A percentile compares a stretch with the other conserved stretches of the same genome.
Evolutionary conservation across 2,888 invertebrate species (phyloP).

Genomic region (Scrobipalpa costella): DNA sequence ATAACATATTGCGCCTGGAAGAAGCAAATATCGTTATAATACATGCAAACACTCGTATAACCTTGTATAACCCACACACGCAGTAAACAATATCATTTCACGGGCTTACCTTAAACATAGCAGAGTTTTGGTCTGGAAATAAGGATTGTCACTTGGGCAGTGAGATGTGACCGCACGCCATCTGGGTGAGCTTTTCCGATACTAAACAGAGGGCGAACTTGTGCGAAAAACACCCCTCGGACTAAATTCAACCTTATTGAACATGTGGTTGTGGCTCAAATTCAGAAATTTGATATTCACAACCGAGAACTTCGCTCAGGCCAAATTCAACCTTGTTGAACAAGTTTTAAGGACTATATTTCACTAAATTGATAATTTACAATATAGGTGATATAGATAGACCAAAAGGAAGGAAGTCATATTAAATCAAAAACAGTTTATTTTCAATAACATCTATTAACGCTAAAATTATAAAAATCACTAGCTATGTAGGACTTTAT

Average conservation of each 20-base stretch:
- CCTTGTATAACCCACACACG: slow-evolving; percentile 38
- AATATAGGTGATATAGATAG: too few species aligned
- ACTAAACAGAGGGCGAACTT: slow-evolving; percentile 28
- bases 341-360: too few species aligned
- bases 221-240: neutral
- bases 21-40: slow-evolving; percentile 38
- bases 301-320: too few species aligned
- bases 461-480: slow-evolving; percentile 49
- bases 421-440: neutral
- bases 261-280: neutral
- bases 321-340: too few species aligned
- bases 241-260: neutral
- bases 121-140: slow-evolving; percentile 59
- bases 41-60: slow-evolving; percentile 44
- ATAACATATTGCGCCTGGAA: slow-evolving; percentile 67
- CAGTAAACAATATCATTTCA: slow-evolving; percentile 32
- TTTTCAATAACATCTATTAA: slow-evolving; percentile 33
- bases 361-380: too few species aligned
- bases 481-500: slow-evolving; percentile 62
- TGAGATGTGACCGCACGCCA: slow-evolving; percentile 61
- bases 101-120: slow-evolving; percentile 70
- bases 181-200: slow-evolving; percentile 49
- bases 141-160: slow-evolving; percentile 47
- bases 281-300: too few species aligned
- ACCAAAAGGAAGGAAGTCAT: too few species aligned